These are phyloP conservation scores for Vicugna pacos DNA, from an alignment of 2,113 vertebrate species.

Conservation along the genomic window DNA sequence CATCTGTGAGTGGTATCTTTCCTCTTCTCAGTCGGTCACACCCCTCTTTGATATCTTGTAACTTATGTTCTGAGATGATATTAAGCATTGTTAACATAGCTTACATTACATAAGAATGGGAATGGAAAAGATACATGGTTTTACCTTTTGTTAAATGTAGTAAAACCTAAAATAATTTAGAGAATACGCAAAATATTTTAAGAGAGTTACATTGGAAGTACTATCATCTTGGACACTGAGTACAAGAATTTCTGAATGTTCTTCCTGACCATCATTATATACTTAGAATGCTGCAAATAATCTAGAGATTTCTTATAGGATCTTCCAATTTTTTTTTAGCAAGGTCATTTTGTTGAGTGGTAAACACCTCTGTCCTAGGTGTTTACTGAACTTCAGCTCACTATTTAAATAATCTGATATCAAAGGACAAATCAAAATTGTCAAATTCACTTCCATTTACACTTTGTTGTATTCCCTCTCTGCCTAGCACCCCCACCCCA, in stretches of 20 bases:
- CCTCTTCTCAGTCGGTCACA: not conserved
- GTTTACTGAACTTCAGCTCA: not conserved
- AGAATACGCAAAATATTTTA: not conserved
- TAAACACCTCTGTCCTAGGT: not conserved
- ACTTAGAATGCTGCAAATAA: not conserved
- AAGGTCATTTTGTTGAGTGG: not conserved
- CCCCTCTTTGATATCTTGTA: not conserved
- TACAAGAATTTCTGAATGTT: not conserved
- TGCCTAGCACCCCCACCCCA: too few species aligned
- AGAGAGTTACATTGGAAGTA: not conserved
- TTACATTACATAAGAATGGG: not conserved
- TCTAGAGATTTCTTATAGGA: not conserved
- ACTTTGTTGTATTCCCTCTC: not conserved
- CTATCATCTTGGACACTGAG: not conserved
- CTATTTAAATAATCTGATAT: not conserved
- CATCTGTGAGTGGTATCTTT: not conserved
- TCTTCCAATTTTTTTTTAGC: not conserved
- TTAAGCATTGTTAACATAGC: not conserved
- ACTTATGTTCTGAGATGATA: not conserved
- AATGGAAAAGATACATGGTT: not conserved
- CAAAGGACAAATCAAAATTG: not conserved
- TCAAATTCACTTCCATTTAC: not conserved
- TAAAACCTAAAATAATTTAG: not conserved
- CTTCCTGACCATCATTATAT: not conserved
- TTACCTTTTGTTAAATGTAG: not conserved